Percentiles rank a stretch among this genome's conserved stretches.
These are phyloP conservation scores for Harpegnathos saltator DNA, from an alignment of 1,140 invertebrate genomes.

Conservation along the genomic window DNA sequence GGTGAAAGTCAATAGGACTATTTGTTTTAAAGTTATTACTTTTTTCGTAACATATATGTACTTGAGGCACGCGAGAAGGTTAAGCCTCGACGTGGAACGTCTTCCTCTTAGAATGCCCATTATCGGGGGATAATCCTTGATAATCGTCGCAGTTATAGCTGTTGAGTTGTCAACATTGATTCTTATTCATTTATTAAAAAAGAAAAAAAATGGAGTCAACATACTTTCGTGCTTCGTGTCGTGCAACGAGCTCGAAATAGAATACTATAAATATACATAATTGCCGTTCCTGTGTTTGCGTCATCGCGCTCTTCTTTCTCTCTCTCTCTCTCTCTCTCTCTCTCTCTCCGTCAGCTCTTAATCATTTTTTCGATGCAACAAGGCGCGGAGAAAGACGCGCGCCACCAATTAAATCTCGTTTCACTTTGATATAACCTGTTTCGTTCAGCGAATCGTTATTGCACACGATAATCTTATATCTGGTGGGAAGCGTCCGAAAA, in stretches of 20 bases:
- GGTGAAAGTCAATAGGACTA: too few species aligned
- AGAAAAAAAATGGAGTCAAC: slow-evolving; percentile 5
- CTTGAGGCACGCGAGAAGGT: too few species aligned
- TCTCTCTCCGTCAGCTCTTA: neutral
- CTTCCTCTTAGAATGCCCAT: slow-evolving; percentile 27
- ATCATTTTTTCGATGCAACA: slow-evolving; percentile 24
- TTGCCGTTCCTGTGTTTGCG: slow-evolving; percentile 18
- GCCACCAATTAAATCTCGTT: neutral
- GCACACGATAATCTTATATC: neutral
- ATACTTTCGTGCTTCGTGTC: neutral
- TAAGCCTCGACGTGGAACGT: neutral
- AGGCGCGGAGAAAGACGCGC: neutral
- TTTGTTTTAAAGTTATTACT: too few species aligned
- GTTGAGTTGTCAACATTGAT: slow-evolving; percentile 47
- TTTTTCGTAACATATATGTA: too few species aligned
- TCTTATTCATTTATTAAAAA: slow-evolving; percentile 45
- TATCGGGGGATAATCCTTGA: slow-evolving; percentile 53
- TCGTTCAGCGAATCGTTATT: slow-evolving; percentile 21
- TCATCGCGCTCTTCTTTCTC: slow-evolving; percentile 10
- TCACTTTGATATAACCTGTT: neutral
- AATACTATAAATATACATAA: slow-evolving; percentile 32
- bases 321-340: too few species aligned
- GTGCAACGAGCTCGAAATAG: slow-evolving; percentile 31
- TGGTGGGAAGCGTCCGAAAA: neutral
- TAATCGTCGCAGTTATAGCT: slow-evolving; percentile 46